A percentile compares a stretch with the other conserved stretches of the same genome.
These are phyloP conservation scores for Frankliniella fusca DNA, from an alignment of 2,888 invertebrate genomes.

Conservation along the genomic window DNA sequence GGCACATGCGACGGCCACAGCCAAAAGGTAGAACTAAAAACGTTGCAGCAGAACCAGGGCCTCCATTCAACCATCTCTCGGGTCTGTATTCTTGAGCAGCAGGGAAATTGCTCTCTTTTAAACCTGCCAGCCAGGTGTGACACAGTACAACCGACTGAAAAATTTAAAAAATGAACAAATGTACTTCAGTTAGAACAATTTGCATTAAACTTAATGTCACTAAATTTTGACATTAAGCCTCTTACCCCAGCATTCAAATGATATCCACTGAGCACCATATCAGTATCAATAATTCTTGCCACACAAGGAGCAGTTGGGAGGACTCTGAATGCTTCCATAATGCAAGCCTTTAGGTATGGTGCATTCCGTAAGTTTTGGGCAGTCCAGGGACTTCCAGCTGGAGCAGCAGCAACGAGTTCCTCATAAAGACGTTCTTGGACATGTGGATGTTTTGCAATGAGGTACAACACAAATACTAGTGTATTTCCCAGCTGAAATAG, in stretches of 20 bases:
- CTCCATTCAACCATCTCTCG: constrained; percentile 68
- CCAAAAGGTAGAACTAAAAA: constrained; percentile 75
- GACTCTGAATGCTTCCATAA: constrained; percentile 68
- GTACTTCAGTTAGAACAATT: neutral
- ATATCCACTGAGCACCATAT: constrained; percentile 64
- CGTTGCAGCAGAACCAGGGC: constrained; percentile 43
- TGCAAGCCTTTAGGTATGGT: constrained; percentile 73
- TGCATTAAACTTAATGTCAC: neutral
- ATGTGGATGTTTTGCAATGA: constrained; percentile 63
- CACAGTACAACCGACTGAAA: constrained; percentile 69
- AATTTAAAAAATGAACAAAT: constrained; percentile 33
- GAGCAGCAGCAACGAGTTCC: constrained; percentile 56
- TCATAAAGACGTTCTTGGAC: constrained; percentile 63
- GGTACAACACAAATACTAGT: constrained; percentile 69
- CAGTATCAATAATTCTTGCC: constrained; percentile 69
- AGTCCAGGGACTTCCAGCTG: constrained; percentile 54
- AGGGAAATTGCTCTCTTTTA: constrained; percentile 69
- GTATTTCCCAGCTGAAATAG: constrained; percentile 68
- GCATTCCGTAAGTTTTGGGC: constrained; percentile 60
- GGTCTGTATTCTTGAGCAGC: constrained; percentile 66
- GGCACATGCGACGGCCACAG: constrained; percentile 73
- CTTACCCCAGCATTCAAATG: constrained; percentile 67
- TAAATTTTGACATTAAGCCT: constrained; percentile 33
- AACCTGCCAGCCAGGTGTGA: constrained; percentile 78
- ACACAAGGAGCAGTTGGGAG: constrained; percentile 75